phyloP scores from a whole-genome alignment of 2,113 vertebrate species.

The Seriola rivoliana region DNA sequence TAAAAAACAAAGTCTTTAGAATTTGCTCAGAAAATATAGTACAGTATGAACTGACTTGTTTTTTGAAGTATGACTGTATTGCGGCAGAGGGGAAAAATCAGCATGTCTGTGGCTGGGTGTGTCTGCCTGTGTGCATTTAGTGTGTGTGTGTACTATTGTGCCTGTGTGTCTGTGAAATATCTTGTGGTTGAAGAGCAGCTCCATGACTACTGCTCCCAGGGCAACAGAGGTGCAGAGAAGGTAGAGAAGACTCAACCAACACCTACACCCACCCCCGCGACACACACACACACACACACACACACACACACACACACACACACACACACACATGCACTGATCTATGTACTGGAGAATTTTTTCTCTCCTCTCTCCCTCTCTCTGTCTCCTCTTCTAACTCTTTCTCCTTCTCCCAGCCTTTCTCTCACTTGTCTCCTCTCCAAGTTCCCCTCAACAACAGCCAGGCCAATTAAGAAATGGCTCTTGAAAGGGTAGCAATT shows the following conservation, averaged over 20 bases:
- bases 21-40: neutral
- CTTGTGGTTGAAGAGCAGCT: constrained; percentile 67
- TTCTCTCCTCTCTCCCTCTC: constrained; percentile 33
- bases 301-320: constrained; percentile 21
- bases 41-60: neutral
- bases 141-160: constrained; percentile 3
- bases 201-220: constrained; percentile 79
- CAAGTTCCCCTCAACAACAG: constrained; percentile 79
- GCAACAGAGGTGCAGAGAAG: constrained; percentile 71
- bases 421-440: constrained; percentile 76
- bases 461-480: constrained; percentile 86
- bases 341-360: constrained; percentile 33
- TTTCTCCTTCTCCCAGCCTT: constrained; percentile 48
- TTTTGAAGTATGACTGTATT: neutral
- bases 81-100: neutral
- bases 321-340: constrained; percentile 4
- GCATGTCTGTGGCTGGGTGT: constrained; percentile 11
- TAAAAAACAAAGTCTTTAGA: neutral
- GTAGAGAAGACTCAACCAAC: constrained; percentile 47
- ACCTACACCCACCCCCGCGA: constrained; percentile 39
- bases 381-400: constrained; percentile 40
- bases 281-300: constrained; percentile 18
- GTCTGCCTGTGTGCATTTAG: constrained; percentile 31
- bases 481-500: constrained; percentile 86
- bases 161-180: constrained; percentile 56